These are phyloP conservation scores for Pilophorus perplexus DNA, from an alignment of 2,888 invertebrate species.

Conservation along the genomic window DNA sequence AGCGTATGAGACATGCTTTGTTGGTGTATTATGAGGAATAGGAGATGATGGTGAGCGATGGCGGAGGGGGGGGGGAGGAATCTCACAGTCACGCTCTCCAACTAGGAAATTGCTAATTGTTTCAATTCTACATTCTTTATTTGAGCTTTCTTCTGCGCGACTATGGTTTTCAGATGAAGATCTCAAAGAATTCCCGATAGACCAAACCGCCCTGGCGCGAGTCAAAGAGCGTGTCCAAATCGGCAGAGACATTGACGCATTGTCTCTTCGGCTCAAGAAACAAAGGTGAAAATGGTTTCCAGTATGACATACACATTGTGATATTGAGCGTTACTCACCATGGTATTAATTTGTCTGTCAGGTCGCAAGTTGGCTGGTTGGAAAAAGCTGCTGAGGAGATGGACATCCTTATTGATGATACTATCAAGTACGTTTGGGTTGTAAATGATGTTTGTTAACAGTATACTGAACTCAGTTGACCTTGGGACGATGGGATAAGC, in stretches of 20 bases:
- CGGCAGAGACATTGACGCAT: conserved; percentile 74
- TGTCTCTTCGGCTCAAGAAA: conserved; percentile 47
- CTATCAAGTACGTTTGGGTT: conserved; percentile 50
- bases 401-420: conserved; percentile 86
- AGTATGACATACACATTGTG: too few relatives aligned
- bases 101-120: too few relatives aligned
- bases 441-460: not conserved
- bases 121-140: too few relatives aligned
- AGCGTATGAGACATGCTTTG: too few relatives aligned
- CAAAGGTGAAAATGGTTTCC: conserved; percentile 48
- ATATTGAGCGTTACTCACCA: not conserved
- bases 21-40: too few relatives aligned
- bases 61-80: too few relatives aligned
- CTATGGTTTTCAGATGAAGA: conserved; percentile 71
- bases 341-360: conserved; percentile 48
- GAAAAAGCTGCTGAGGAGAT: conserved; percentile 82
- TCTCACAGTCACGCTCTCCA: too few relatives aligned
- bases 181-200: conserved; percentile 78
- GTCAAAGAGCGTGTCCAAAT: conserved; percentile 70
- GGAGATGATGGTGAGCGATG: too few relatives aligned
- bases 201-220: conserved; percentile 59
- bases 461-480: too few relatives aligned
- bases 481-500: too few relatives aligned
- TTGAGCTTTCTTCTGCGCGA: too few relatives aligned
- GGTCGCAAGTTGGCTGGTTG: conserved; percentile 79